A percentile compares a stretch with the other conserved stretches of the same genome.
phyloP scores from a whole-genome alignment of 2,888 invertebrate species.

The Drepanosiphum platanoidis region DNA sequence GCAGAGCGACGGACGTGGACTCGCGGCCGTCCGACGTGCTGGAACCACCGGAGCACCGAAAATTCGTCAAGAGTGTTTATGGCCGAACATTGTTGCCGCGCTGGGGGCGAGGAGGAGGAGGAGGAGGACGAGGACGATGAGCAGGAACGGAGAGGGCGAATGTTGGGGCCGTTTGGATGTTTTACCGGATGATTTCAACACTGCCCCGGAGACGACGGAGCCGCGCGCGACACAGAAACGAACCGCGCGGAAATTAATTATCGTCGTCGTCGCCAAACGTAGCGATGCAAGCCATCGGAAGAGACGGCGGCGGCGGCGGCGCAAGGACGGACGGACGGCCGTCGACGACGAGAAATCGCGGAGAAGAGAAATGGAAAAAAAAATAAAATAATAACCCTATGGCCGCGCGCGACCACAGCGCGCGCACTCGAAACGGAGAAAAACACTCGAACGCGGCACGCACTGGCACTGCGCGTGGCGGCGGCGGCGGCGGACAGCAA shows the following conservation, averaged over 20 bases:
- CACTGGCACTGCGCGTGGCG: background rate
- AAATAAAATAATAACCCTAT: background rate
- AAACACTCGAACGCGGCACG: background rate
- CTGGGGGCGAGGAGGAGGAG: background rate
- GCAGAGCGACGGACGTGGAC: background rate
- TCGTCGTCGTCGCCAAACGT: conserved; percentile 56
- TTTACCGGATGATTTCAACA: too few species aligned
- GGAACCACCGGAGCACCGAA: conserved; percentile 37
- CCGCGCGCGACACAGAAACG: too few species aligned
- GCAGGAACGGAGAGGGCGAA: background rate
- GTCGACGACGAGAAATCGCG: conserved; percentile 27
- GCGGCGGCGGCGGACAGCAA: background rate
- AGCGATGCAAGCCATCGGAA: conserved; percentile 38
- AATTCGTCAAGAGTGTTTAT: conserved; percentile 43
- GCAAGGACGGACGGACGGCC: conserved; percentile 34
- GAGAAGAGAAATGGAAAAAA: background rate
- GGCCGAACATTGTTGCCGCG: conserved; percentile 15
- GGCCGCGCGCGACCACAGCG: background rate
- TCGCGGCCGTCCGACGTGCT: conserved; percentile 43
- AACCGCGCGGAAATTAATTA: conserved; percentile 38
- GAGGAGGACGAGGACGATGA: background rate
- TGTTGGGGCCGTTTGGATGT: too few species aligned
- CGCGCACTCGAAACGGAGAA: background rate
- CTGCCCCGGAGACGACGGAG: background rate
- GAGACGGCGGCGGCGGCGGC: background rate